Base-by-base conservation (phyloP, 2,888 invertebrate species). In the Microctonus aethiopoides region DNA sequence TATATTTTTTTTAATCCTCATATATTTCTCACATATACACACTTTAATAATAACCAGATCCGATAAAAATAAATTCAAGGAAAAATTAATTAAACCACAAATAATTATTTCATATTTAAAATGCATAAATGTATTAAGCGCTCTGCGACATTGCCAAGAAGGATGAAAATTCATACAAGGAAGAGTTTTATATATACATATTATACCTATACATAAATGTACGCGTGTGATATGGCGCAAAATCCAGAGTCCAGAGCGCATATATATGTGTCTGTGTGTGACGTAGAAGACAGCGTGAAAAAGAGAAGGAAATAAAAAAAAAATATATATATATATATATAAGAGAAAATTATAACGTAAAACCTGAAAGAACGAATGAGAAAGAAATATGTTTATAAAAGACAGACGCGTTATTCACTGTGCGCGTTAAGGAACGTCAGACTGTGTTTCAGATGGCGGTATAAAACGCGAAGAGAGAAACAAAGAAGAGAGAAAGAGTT, bases 301-400 rank as follows among this genome's bases (percentile, higher is more conserved):
- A 24, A 41, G 10, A 1, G 24, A 26, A 39, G 32, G 62, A 34
- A 36, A n/a, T 26, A 36, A 54, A 24, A 13, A 41, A 34, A 29
- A 57, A 68, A 70, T 76, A 76, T 72, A 75, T 64, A 36, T 59
- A 39, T 16, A 41, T 22, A 41, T 32, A n/a, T 13, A 51, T 20
- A 57, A 22, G 57, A 29, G 36, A 46, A 39, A 56, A 54, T 56
- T n/a, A 39, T 24, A 34, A 26, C 56, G 29, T 26, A 29, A 39
- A 39, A 39, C 39, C n/a, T 39, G 29, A 7, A 16, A 57, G 57
- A 29, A 57, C 32, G 57, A 57, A 11, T 57, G 57, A 57, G 57
- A 57, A n/a, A 54, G 26, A 24, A 26, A 54, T 54, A 26, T 54
- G n/a, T 24, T 13, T 13, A 26, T 26, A 54, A 24, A 54, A 3